Percentiles rank a stretch among this genome's conserved stretches.
phyloP scores from a whole-genome alignment of 2,797 vertebrate species.

The Cyclura pinguis region DNA sequence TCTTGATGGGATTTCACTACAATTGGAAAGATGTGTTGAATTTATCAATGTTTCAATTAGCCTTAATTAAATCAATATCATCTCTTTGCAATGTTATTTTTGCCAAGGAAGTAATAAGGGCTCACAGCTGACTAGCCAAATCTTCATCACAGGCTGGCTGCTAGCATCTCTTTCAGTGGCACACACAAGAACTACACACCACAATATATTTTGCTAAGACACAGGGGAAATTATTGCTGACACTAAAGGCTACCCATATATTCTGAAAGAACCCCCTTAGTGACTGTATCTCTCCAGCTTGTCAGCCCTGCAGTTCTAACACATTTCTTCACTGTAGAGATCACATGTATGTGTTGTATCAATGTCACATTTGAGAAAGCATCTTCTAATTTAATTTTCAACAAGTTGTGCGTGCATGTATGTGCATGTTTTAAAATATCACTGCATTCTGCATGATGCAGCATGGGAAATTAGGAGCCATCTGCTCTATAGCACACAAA shows the following conservation, averaged over 20 bases:
- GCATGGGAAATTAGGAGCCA: background rate
- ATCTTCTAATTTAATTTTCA: conserved; percentile 19
- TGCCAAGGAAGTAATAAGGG: conserved; percentile 62
- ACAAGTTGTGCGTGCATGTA: background rate
- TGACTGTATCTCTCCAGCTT: conserved; percentile 41
- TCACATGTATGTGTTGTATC: conserved; percentile 14
- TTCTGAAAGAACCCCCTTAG: conserved; percentile 33
- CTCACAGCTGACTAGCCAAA: conserved; percentile 54
- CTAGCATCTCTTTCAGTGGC: conserved; percentile 65
- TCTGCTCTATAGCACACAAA: background rate
- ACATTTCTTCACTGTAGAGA: conserved; percentile 34
- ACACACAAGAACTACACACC: conserved; percentile 59
- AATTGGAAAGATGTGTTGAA: conserved; percentile 51
- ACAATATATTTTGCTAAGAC: conserved; percentile 64
- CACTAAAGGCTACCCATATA: conserved; percentile 46
- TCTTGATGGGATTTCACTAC: conserved; percentile 42
- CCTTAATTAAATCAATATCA: conserved; percentile 76
- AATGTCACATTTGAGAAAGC: conserved; percentile 11
- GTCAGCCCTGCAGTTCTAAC: conserved; percentile 26
- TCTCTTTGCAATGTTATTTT: conserved; percentile 60
- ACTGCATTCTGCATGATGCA: background rate
- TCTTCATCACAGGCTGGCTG: conserved; percentile 65
- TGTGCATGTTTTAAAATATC: background rate
- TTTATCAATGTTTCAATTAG: conserved; percentile 69
- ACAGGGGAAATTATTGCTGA: conserved; percentile 57